phyloP scores from a whole-genome alignment of 1,140 invertebrate genomes.

The Drosophila melanogaster region DNA sequence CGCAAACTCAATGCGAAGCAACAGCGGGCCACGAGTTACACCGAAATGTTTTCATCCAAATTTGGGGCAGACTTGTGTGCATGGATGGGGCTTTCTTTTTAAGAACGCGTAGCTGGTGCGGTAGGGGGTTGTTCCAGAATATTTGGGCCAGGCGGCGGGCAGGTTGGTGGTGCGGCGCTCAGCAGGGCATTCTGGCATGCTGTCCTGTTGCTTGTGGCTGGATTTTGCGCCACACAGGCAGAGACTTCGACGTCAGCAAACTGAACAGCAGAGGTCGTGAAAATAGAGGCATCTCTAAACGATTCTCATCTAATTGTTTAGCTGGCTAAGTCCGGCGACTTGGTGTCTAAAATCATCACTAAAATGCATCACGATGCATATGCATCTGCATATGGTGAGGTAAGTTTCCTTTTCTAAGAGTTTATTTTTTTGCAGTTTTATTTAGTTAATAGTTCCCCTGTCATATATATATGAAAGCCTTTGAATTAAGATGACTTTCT shows the following conservation, averaged over 20 bases:
- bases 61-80: slow-evolving; percentile 43
- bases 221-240: slow-evolving; percentile 41
- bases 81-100: slow-evolving; percentile 2
- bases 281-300: not conserved
- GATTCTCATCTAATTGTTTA: no score
- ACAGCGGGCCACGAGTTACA: slow-evolving; percentile 42
- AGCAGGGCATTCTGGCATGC: slow-evolving; percentile 23
- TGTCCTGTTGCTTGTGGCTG: slow-evolving; percentile 76
- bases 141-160: slow-evolving; percentile 1
- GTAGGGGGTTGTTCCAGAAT: not conserved
- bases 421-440: not conserved
- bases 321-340: no score
- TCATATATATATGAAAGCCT: no score
- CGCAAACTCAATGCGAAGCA: slow-evolving; percentile 67
- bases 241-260: slow-evolving; percentile 59
- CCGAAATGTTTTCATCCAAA: slow-evolving; percentile 50
- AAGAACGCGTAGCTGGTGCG: no score
- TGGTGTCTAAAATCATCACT: no score
- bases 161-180: not conserved
- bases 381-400: no score
- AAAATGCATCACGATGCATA: no score
- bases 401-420: no score
- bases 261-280: slow-evolving; percentile 10
- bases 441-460: no score
- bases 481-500: no score